phyloP scores from a whole-genome alignment of 2,888 invertebrate genomes.

The Hyposoter didymator region DNA sequence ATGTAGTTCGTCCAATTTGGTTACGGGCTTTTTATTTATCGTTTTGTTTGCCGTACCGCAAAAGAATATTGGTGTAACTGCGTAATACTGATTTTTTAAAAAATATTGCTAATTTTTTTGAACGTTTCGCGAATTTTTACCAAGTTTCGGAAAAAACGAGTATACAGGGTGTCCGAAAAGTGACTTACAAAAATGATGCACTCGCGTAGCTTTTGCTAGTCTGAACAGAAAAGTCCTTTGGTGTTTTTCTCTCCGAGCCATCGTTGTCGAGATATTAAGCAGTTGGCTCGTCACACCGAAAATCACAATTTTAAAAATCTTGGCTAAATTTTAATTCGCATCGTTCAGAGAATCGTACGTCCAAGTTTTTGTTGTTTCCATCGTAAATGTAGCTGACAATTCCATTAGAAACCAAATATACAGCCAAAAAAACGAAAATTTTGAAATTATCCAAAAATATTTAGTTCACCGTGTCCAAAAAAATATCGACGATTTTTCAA shows the following conservation, averaged over 20 bases:
- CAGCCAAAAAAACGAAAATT: no score
- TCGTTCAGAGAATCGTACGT: no score
- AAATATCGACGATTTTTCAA: no score
- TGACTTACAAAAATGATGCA: neutral
- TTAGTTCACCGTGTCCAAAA: no score
- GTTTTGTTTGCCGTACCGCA: neutral
- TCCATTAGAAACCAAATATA: no score
- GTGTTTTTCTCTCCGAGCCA: neutral
- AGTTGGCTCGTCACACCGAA: neutral
- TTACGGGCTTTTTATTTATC: neutral
- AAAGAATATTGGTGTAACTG: neutral
- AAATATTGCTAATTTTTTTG: neutral
- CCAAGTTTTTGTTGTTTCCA: no score
- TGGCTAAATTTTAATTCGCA: neutral
- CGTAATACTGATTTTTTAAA: neutral
- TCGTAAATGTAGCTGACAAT: no score
- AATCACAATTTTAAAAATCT: neutral
- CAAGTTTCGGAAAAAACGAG: neutral
- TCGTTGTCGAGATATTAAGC: neutral
- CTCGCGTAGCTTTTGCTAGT: neutral
- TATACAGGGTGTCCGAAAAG: neutral
- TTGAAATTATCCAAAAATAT: no score
- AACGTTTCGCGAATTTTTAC: neutral
- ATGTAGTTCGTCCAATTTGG: neutral
- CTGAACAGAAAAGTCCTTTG: neutral